These are phyloP conservation scores for Pygathrix nemaeus DNA, from an alignment of 2,113 vertebrate species.

Conservation along the genomic window DNA sequence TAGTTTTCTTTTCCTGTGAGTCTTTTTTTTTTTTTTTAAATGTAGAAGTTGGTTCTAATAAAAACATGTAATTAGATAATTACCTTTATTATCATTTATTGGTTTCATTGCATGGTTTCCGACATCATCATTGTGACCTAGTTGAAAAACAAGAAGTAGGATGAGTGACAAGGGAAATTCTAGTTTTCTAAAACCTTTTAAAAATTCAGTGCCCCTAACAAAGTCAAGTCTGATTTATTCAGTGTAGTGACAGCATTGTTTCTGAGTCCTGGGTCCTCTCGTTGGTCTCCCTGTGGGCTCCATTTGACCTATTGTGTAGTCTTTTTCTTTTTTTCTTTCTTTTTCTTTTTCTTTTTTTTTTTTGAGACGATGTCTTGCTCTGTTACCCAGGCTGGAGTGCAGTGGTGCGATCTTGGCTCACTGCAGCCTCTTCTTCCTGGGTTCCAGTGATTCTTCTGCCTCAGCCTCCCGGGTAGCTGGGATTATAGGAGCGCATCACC, in stretches of 20 bases:
- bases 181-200: neutral
- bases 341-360: too few relatives aligned
- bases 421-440: too few relatives aligned
- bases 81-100: slow-evolving; percentile 86
- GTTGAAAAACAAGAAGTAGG: slow-evolving; percentile 72
- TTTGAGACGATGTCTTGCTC: too few relatives aligned
- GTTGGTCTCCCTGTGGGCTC: neutral
- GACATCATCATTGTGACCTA: slow-evolving; percentile 82
- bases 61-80: slow-evolving; percentile 46
- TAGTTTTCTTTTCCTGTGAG: neutral
- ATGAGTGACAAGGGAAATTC: neutral
- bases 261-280: neutral
- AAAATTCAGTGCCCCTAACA: neutral
- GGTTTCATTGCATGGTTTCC: slow-evolving; percentile 83
- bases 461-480: too few relatives aligned
- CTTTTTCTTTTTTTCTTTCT: neutral
- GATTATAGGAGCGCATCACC: too few relatives aligned
- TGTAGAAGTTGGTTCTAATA: neutral
- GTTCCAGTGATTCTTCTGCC: too few relatives aligned
- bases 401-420: too few relatives aligned
- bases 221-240: neutral
- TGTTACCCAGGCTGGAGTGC: too few relatives aligned
- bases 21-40: neutral
- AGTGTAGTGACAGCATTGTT: neutral
- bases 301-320: too few relatives aligned